phyloP scores from a whole-genome alignment of 2,888 invertebrate genomes.

The Pseudococcus jackbeardsleyi region DNA sequence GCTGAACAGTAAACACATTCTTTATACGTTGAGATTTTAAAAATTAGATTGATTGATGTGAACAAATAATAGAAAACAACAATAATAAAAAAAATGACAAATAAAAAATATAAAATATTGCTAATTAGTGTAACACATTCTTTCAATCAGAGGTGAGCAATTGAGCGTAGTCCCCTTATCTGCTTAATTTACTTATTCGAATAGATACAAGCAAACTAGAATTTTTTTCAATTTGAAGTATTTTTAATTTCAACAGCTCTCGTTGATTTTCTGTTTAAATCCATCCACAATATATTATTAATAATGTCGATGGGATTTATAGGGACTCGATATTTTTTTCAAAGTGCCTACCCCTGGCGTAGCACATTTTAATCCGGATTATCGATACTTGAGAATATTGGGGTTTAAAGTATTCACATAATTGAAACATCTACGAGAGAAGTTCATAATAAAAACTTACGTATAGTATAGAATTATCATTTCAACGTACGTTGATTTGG shows the following conservation, averaged over 20 bases:
- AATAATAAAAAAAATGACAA: conserved; percentile 55
- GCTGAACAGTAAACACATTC: not conserved
- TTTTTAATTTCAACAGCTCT: too few species aligned
- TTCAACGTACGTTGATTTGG: conserved; percentile 49
- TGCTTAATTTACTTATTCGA: not conserved
- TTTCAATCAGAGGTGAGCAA: conserved; percentile 24
- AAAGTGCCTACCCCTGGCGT: not conserved
- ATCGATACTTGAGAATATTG: conserved; percentile 23
- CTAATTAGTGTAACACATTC: conserved; percentile 21
- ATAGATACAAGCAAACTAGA: not conserved
- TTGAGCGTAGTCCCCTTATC: not conserved
- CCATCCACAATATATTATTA: not conserved
- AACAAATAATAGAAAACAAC: conserved; percentile 42
- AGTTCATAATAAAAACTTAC: conserved; percentile 47
- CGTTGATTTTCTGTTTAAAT: too few species aligned
- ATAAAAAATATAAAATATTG: conserved; percentile 46
- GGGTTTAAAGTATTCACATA: conserved; percentile 48
- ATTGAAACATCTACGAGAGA: conserved; percentile 43
- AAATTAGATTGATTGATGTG: conserved; percentile 38
- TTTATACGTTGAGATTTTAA: conserved; percentile 11
- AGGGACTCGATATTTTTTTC: not conserved
- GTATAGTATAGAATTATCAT: conserved; percentile 33
- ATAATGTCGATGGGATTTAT: not conserved
- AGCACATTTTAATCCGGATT: not conserved
- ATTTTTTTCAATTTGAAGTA: not conserved